Evolutionary conservation across 1,140 invertebrate species (phyloP).

Genomic region (Bombus impatiens): DNA sequence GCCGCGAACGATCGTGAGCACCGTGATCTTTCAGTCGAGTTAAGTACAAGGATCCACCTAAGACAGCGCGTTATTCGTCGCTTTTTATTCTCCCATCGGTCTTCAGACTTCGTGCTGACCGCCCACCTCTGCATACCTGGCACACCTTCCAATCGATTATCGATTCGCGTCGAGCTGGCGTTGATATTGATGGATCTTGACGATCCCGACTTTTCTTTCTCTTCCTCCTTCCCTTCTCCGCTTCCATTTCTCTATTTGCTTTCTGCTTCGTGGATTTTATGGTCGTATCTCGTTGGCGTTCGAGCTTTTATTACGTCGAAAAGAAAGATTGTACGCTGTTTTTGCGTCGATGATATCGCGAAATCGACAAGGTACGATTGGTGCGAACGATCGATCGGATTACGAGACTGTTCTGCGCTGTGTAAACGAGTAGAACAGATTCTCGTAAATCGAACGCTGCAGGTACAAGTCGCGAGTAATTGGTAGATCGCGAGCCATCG

Average conservation of each 20-base stretch:
- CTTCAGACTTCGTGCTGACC: not conserved
- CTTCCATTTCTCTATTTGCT: not conserved
- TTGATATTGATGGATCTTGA: conserved; percentile 51
- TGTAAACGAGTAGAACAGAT: not conserved
- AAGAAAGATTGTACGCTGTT: not conserved
- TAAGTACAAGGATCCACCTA: conserved; percentile 28
- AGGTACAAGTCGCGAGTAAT: no score
- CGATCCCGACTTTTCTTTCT: not conserved
- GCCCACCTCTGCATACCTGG: conserved; percentile 50
- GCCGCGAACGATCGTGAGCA: conserved; percentile 41
- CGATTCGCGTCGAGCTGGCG: conserved; percentile 30
- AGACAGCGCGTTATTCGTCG: conserved; percentile 38
- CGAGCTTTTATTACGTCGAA: conserved; percentile 7
- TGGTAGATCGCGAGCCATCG: not conserved
- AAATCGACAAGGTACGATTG: not conserved
- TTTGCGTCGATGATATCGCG: not conserved
- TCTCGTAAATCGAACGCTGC: no score
- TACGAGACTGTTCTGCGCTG: not conserved
- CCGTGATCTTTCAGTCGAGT: conserved; percentile 42
- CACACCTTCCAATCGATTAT: conserved; percentile 61
- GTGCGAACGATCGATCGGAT: not conserved
- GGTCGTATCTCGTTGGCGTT: not conserved
- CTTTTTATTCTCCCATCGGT: conserved; percentile 29
- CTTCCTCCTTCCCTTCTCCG: no score
- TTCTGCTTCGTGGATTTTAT: not conserved